Evolutionary conservation across 2,113 vertebrate species (phyloP), one percentile per base, ranked within the genome.

Genomic region (Callaeas wilsoni): DNA sequence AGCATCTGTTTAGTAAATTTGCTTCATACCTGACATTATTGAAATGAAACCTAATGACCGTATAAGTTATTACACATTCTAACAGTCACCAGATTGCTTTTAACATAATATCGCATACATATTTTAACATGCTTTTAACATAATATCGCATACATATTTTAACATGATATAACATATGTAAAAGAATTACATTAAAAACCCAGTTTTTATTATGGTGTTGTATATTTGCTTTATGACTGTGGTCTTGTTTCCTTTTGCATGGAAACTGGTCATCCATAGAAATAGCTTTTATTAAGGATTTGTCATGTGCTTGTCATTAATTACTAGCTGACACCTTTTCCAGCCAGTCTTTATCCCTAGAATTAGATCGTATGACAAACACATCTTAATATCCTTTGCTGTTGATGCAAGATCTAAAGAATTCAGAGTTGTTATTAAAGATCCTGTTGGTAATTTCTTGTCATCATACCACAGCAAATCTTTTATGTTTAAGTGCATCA

Each of bases 291-390:
- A 67, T 70, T 89, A 84, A 50, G 70, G 42, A 70, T 80, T 92
- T 93, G 68, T 86, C 68, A 80, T 74, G 19, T 59, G 9, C 32
- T 83, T 77, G 46, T 83, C 39, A 50, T 86, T 94, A 96, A 88
- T 93, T 95, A 94, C 74, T 46, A 41, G 63, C n/a, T 95, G 63
- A 92, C 95, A 96, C 82, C 93, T 94, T 93, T 95, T 96, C 73
- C 89, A 94, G 90, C 9, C 77, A 81, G 78, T 94, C 75, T 95
- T 97, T 96, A 57, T 85, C 94, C 92, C 70, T 93, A 41, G 67
- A 93, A 93, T 86, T 94, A 68, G 83, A 53, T 83, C 44, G 76
- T n/a, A 73, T 80, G 79, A 67, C 85, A 84, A 60, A 62, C 60
- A 84, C 57, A 37, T 62, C 49, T 92, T 79, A 90, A 71, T 80